Base-by-base conservation (phyloP, 2,113 vertebrate genomes). In the Orcinus orca region DNA sequence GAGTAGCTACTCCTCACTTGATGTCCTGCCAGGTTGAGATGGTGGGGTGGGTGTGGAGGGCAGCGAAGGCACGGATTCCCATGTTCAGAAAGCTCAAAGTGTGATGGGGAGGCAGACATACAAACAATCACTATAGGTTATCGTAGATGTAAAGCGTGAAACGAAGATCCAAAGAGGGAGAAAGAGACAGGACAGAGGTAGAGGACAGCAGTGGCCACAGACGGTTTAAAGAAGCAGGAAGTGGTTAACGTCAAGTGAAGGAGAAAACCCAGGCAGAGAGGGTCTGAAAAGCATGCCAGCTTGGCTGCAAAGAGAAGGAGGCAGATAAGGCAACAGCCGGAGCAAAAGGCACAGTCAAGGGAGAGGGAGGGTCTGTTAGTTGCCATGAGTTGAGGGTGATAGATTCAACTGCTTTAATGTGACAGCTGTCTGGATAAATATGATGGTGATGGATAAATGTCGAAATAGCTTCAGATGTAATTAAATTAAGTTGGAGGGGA, bases 341-440 rank as follows among this genome's bases (percentile, higher is more conserved):
- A 96, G 58, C 2, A 13, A 44, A 94, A 86, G 63, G 26, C 23
- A 14, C 88, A 31, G 44, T 50, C 25, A 36, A 63, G 6, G 76
- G 36, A 71, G 71, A 85, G 20, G 11, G 62, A 63, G 62, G 33
- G 36, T 41, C 68, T 38, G 13, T 63, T 76, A 60, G 50, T 15
- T 53, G 74, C 21, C 74, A 44, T 71, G 88, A 53, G 93, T 71
- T 20, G 25, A 90, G 85, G 95, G 70, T n/a, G 60, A 85, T 60
- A 21, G 25, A 77, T 88, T 93, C 85, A 93, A 68, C 76, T 76
- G 53, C 88, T 93, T 95, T 85, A 94, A 91, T 81, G 77, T 60
- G 89, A 95, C 60, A 93, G 95, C 92, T 96, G 97, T 70, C 80
- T 25, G 3, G 26, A 74, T 81, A 95, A 93, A 96, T 47, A 55